phyloP scores from a whole-genome alignment of 2,888 invertebrate species.

The Autographa pulchrina region DNA sequence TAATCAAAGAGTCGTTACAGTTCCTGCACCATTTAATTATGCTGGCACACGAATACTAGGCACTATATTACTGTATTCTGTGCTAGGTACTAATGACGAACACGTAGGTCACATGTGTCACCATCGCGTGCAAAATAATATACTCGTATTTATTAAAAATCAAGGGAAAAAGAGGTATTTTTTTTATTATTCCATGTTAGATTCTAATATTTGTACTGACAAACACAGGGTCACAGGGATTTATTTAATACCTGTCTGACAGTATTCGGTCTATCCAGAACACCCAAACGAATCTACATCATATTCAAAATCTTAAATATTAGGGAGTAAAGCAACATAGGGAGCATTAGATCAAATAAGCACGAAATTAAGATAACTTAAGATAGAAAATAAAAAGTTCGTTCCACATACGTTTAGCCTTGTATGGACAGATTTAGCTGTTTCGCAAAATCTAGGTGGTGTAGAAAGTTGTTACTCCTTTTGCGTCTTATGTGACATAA shows the following conservation, averaged over 20 bases:
- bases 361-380: not conserved
- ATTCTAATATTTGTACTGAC: no score
- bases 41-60: constrained; percentile 22
- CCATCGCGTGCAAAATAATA: not conserved
- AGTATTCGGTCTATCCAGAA: no score
- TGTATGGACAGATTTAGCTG: constrained; percentile 24
- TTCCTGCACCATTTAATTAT: constrained; percentile 12
- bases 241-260: no score
- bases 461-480: constrained; percentile 61
- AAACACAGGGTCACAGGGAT: no score
- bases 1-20: constrained; percentile 45
- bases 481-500: constrained; percentile 52
- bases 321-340: no score
- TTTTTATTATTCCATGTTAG: not conserved
- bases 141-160: not conserved
- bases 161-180: not conserved
- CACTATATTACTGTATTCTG: not conserved
- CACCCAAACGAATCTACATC: no score
- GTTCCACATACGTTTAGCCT: constrained; percentile 24
- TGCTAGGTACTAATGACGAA: constrained; percentile 7
- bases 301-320: no score
- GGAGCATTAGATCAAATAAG: not conserved
- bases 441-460: constrained; percentile 54
- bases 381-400: constrained; percentile 14
- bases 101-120: constrained; percentile 7